phyloP scores from a whole-genome alignment of 2,113 vertebrate species.

The Zosterops borbonicus region DNA sequence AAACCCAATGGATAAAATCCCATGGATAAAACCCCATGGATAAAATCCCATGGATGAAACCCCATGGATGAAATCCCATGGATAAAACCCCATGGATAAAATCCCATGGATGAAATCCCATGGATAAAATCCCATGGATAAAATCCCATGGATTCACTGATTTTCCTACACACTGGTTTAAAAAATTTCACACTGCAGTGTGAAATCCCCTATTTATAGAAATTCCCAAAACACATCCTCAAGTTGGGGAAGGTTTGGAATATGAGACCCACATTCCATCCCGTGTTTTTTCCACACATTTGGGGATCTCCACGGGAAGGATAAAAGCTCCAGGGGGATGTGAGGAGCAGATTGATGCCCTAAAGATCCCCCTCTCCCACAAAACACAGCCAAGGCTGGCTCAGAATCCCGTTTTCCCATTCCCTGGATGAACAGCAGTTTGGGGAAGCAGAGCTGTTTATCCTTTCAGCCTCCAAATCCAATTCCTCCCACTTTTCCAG shows the following conservation, averaged over 20 bases:
- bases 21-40: not conserved
- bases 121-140: not conserved
- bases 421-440: not conserved
- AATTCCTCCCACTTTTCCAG: not conserved
- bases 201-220: not conserved
- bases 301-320: not conserved
- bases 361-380: not conserved
- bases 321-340: not conserved
- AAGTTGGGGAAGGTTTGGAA: not conserved
- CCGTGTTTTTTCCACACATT: rapidly evolving
- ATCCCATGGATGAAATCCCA: too few species aligned
- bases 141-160: not conserved
- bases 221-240: not conserved
- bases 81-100: not conserved
- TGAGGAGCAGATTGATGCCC: not conserved
- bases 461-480: not conserved
- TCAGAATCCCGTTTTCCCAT: not conserved
- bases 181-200: not conserved
- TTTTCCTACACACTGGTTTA: not conserved
- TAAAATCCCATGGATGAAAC: too few species aligned
- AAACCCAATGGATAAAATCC: not conserved
- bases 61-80: not conserved
- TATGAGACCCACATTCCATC: not conserved
- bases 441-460: not conserved
- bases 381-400: not conserved